These are phyloP conservation scores for Drosophila parthenogenetica DNA, from an alignment of 2,888 invertebrate species.

Conservation along the genomic window DNA sequence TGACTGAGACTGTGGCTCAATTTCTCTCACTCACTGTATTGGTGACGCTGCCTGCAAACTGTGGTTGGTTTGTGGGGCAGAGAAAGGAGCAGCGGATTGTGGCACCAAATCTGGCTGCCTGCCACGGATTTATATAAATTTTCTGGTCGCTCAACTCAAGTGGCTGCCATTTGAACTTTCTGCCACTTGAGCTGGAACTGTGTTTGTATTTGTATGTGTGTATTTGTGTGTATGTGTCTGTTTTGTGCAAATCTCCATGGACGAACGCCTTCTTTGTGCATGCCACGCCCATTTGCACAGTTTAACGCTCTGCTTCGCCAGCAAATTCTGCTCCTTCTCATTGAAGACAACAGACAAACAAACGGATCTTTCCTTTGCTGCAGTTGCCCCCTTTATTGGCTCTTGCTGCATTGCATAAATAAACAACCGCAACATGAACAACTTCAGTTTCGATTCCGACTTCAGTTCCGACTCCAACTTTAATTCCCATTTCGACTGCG, in stretches of 20 bases:
- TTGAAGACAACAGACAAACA: background rate
- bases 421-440: conserved; percentile 34
- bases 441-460: background rate
- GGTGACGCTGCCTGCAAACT: background rate
- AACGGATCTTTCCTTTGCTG: background rate
- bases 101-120: conserved; percentile 40
- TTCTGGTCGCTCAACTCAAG: conserved; percentile 62
- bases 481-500: background rate
- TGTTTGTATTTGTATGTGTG: background rate
- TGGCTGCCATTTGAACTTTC: conserved; percentile 49
- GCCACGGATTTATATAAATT: conserved; percentile 68
- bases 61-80: background rate
- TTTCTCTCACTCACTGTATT: background rate
- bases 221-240: background rate
- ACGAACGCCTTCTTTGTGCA: conserved; percentile 5
- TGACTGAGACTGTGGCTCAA: conserved; percentile 5
- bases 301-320: conserved; percentile 9
- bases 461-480: background rate
- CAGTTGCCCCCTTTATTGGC: conserved; percentile 29
- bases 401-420: conserved; percentile 44
- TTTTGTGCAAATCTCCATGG: background rate
- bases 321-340: background rate
- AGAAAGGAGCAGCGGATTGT: background rate
- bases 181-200: conserved; percentile 24
- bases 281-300: conserved; percentile 2